Evolutionary conservation across 2,797 vertebrate genomes (phyloP).

Genomic region (Channa striata): DNA sequence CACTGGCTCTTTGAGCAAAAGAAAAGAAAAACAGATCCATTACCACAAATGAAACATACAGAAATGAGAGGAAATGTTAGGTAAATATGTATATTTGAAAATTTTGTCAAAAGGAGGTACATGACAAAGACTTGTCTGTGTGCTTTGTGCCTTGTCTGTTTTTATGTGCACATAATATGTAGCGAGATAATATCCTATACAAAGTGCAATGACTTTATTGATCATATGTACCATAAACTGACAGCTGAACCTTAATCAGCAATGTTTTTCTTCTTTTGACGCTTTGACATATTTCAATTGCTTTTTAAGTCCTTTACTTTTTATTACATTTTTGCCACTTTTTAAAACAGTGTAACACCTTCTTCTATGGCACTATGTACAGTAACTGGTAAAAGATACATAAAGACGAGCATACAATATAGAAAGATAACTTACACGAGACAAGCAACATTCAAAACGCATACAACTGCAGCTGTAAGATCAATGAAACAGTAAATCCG

Average conservation of each 20-base stretch:
- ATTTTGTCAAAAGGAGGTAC: slow-evolving; percentile 57
- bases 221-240: slow-evolving; percentile 39
- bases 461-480: slow-evolving; percentile 68
- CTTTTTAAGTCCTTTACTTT: background rate
- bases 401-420: slow-evolving; percentile 28
- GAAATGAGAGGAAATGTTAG: slow-evolving; percentile 29
- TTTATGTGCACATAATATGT: slow-evolving; percentile 75
- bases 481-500: slow-evolving; percentile 60
- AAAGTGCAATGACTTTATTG: slow-evolving; percentile 79
- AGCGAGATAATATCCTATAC: slow-evolving; percentile 56
- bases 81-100: slow-evolving; percentile 58
- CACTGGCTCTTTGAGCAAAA: slow-evolving; percentile 68
- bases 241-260: slow-evolving; percentile 1
- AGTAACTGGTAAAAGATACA: slow-evolving; percentile 41
- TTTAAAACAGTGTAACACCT: slow-evolving; percentile 37
- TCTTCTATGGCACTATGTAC: slow-evolving; percentile 47
- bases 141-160: slow-evolving; percentile 51
- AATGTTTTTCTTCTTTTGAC: slow-evolving; percentile 8
- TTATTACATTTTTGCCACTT: slow-evolving; percentile 28
- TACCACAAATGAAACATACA: slow-evolving; percentile 46
- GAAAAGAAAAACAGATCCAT: slow-evolving; percentile 52
- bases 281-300: slow-evolving; percentile 16
- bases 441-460: slow-evolving; percentile 62
- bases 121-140: slow-evolving; percentile 60
- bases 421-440: slow-evolving; percentile 28